Percentiles rank a stretch among this genome's conserved stretches.
Evolutionary conservation across 2,113 vertebrate species (phyloP).

Genomic region (Phalacrocorax carbo): DNA sequence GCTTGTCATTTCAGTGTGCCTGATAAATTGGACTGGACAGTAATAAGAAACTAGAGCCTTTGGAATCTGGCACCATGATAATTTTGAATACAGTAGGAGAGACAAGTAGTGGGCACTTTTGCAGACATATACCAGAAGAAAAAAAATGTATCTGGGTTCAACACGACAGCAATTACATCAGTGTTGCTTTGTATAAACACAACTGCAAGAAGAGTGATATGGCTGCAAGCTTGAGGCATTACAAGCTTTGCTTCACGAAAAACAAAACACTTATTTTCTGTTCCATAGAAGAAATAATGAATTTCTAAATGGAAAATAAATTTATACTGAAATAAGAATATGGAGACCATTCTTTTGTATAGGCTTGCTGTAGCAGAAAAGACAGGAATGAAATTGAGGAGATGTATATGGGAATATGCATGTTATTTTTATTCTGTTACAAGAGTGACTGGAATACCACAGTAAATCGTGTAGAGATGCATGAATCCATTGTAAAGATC

Average conservation of each 20-base stretch:
- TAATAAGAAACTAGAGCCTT: not conserved
- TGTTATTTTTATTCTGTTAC: not conserved
- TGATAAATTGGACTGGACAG: constrained; percentile 13
- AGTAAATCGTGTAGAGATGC: not conserved
- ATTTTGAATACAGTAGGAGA: not conserved
- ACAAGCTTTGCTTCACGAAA: not conserved
- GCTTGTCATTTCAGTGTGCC: not conserved
- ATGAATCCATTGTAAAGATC: not conserved
- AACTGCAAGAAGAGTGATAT: constrained; percentile 9
- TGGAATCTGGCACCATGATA: not conserved
- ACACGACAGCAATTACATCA: not conserved
- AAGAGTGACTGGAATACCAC: not conserved
- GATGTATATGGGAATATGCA: not conserved
- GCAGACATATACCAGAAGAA: not conserved
- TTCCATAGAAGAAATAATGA: not conserved
- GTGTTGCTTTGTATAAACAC: constrained; percentile 18
- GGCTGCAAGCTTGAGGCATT: constrained; percentile 8
- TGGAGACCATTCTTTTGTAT: not conserved
- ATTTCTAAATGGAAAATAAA: constrained; percentile 19
- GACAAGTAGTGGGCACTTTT: not conserved
- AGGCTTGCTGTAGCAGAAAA: not conserved
- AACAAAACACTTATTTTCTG: not conserved
- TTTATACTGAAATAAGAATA: not conserved
- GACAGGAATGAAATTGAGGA: not conserved
- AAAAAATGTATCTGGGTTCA: not conserved